Conservation (phyloP, 2,797 vertebrate species). For the Trachops cirrhosus region DNA sequence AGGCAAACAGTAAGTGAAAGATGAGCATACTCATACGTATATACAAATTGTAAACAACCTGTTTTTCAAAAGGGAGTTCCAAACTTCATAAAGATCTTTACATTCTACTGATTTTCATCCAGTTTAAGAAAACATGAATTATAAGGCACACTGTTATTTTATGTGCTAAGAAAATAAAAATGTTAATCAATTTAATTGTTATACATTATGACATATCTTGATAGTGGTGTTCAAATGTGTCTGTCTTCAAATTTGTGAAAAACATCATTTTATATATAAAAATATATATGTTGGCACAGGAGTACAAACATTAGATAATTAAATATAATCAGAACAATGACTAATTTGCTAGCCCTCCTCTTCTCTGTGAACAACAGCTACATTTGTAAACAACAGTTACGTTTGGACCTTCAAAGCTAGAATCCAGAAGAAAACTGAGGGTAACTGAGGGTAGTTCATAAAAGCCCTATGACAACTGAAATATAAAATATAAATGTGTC, state of each 20-base stretch:
- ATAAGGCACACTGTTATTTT: background rate
- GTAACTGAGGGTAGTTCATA: no score
- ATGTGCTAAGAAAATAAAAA: background rate
- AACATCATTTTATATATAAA: background rate
- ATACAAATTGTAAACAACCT: background rate
- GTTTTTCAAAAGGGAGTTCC: background rate
- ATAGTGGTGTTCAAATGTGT: background rate
- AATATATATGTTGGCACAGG: background rate
- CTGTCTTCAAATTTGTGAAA: background rate
- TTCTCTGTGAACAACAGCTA: background rate
- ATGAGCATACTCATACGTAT: background rate
- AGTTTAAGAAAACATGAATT: background rate
- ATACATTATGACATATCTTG: background rate
- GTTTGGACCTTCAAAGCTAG: background rate
- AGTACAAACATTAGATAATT: background rate
- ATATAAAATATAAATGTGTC: background rate
- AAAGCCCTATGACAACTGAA: background rate
- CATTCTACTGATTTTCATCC: background rate
- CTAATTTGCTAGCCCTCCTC: background rate
- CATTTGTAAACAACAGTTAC: background rate
- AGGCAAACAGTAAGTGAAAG: background rate
- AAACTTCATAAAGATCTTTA: background rate
- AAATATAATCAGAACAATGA: background rate
- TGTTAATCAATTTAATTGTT: background rate
- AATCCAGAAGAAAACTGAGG: background rate